A percentile compares a stretch with the other conserved stretches of the same genome.
Evolutionary conservation across 2,888 invertebrate genomes (phyloP).

Genomic region (Byasa hedistus): DNA sequence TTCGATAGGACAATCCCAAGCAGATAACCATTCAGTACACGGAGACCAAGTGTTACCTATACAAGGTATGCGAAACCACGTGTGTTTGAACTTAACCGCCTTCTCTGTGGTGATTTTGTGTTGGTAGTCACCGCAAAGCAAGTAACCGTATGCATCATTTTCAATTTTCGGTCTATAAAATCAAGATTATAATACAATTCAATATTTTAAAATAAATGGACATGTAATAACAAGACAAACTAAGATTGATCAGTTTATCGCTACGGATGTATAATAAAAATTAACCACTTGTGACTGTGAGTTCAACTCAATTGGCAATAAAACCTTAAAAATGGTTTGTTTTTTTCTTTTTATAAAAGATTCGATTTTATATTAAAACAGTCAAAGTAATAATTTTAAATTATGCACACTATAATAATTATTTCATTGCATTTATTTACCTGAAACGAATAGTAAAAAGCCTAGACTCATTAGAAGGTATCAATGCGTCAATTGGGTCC

Average conservation of each 20-base stretch:
- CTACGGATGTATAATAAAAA: no score
- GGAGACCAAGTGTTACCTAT: constrained; percentile 69
- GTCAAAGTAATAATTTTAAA: background rate
- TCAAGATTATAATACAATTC: background rate
- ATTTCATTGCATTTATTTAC: constrained; percentile 39
- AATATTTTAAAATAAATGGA: background rate
- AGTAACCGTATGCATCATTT: constrained; percentile 62
- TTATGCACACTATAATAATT: background rate
- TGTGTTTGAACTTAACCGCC: constrained; percentile 53
- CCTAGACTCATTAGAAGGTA: constrained; percentile 68
- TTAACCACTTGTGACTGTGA: no score
- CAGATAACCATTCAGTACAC: constrained; percentile 63
- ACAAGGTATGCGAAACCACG: constrained; percentile 70
- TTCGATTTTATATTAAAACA: no score
- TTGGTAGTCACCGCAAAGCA: constrained; percentile 69
- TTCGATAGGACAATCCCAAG: constrained; percentile 67
- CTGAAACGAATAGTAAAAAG: constrained; percentile 70
- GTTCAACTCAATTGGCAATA: no score
- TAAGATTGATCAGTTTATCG: no score
- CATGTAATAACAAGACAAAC: background rate
- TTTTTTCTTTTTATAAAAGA: no score
- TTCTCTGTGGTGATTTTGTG: constrained; percentile 46
- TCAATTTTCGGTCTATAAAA: constrained; percentile 56
- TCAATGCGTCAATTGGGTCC: constrained; percentile 59
- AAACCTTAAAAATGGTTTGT: no score